Percentiles rank a stretch among this genome's conserved stretches.
Conservation (phyloP, 2,797 vertebrate genomes). For the Allobates femoralis region DNA sequence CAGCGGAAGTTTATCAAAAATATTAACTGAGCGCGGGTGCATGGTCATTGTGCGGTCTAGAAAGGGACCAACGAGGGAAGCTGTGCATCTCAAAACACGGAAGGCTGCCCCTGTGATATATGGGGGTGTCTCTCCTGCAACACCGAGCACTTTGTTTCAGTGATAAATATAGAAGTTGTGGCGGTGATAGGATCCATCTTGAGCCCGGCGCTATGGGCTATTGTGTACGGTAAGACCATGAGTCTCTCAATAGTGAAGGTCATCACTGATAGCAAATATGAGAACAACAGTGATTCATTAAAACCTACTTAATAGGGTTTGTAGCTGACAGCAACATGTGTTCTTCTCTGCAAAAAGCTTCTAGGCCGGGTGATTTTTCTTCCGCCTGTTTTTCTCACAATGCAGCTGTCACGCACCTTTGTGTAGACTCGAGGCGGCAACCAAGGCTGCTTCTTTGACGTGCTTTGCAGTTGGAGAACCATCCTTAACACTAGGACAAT, state of each 20-base stretch:
- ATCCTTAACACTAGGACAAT: neutral
- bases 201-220: constrained; percentile 75
- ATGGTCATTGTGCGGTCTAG: constrained; percentile 69
- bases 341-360: constrained; percentile 68
- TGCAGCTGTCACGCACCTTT: constrained; percentile 30
- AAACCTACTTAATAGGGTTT: constrained; percentile 78
- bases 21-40: constrained; percentile 83
- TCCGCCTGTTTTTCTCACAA: constrained; percentile 5
- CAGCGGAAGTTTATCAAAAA: constrained; percentile 91
- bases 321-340: constrained; percentile 73
- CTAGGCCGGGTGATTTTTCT: constrained; percentile 60
- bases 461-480: neutral
- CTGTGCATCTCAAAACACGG: constrained; percentile 81
- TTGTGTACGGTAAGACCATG: constrained; percentile 79
- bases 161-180: constrained; percentile 87
- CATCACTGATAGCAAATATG: constrained; percentile 84
- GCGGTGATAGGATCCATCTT: constrained; percentile 83
- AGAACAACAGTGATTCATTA: constrained; percentile 83
- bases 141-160: constrained; percentile 89
- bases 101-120: constrained; percentile 87
- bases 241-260: constrained; percentile 88
- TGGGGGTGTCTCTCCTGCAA: constrained; percentile 77
- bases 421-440: neutral
- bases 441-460: neutral
- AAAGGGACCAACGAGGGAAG: constrained; percentile 62